Evolutionary conservation across 2,888 invertebrate species (phyloP), one percentile per base, ranked within the genome.

Genomic region (Aporophyla nigra): DNA sequence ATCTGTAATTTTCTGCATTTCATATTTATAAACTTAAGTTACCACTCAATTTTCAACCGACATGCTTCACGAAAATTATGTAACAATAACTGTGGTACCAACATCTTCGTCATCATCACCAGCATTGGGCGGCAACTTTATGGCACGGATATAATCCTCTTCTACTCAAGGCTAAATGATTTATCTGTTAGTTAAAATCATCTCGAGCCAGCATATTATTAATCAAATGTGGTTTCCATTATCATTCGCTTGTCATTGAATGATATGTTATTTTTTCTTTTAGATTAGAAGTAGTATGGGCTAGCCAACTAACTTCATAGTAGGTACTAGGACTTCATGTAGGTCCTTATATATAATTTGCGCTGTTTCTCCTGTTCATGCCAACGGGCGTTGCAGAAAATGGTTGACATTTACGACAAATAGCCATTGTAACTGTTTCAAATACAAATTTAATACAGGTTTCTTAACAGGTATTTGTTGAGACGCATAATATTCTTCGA

Each of bases 381-480:
- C 67, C 46, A 21, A 53, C 33, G 76, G 74, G 67, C 9, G 68
- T 46, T 46, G 14, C 19, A 53, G 24, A 63, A 73, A 58, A 63
- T 75, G 61, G 54, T 56, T 58, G 75, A 75, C 67, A 63, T 75
- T 75, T 58, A 54, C 33, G 16, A 56, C 21, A 43, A 74, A 58
- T 63, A 53, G 61, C 53, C 67, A 58, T 46, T 68, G 67, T 33
- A 53, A 33, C 67, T 56, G 67, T 68, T 77, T 49, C 12, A 61
- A 76, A 49, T 49, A 63, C 33, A 16, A 62, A 49, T 80, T 58
- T 74, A 54, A n/a, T n/a, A 21, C 40, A 19, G 16, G 5, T 71
- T 51, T 51, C 6, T n/a, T 49, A 33, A 63, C 16, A 63, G 9
- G 7, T 43, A 51, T 71, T 53, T 46, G 16, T 27, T 56, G 49